Evolutionary conservation across 2,888 invertebrate genomes (phyloP), one percentile per base, ranked within the genome.

Genomic region (Cephus rjabovi): DNA sequence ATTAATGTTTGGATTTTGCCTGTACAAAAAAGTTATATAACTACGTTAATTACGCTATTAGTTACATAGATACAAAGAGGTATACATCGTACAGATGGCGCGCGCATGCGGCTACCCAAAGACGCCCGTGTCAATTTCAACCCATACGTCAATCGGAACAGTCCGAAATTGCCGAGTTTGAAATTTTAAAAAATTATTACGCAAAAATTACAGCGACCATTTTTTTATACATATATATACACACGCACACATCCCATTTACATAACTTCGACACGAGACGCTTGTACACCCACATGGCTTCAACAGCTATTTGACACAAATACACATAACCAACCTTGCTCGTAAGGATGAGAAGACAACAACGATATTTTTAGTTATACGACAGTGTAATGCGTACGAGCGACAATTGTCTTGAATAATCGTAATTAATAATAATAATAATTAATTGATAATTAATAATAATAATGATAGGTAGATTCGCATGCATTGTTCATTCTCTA

Each of bases 311-410:
- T 79, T 73, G 75, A 80, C 78, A 79, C 76, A 74, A 76, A 80
- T 80, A 76, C 37, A 76, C 73, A 69, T 73, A 76, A 73, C 69
- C 73, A 76, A 76, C 79, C 70, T 78, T 79, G 56, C 37, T 83
- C 82, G 79, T 85, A 83, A 81, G 81, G 82, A 83, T 82, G 84
- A 84, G 81, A 85, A 78, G 85, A 88, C 87, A 87, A 88, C 87
- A 87, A 87, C 86, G 76, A 86, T 83, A 56, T 33, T 40, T 40
- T 33, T 40, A 82, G 80, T 81, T 81, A 40, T 78, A 83, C 79
- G 83, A 82, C 79, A 76, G 73, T 76, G 56, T 76, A 40, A 40
- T 6, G 15, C 40, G 69, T 77, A 77, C 74, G 74, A 77, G 74
- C 74, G 77, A 77, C 74, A 69, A 77, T 34, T 77, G 34, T 74